Evolutionary conservation across 2,113 vertebrate genomes (phyloP).

Genomic region (Myiagra hebetior): DNA sequence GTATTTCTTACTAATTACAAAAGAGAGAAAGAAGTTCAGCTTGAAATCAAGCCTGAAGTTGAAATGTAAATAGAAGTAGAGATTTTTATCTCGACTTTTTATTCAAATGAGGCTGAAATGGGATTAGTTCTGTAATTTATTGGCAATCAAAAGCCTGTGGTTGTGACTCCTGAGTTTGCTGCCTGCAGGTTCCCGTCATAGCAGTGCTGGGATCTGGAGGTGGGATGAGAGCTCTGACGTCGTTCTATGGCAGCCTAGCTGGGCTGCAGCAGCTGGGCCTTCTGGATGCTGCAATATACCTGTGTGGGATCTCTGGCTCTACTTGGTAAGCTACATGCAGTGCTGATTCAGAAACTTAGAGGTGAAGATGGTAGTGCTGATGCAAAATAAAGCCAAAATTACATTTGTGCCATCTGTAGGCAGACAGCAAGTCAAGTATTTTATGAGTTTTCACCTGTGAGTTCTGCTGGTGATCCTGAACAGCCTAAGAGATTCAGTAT

Average conservation of each 20-base stretch:
- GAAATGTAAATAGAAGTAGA: background rate
- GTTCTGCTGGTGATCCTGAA: background rate
- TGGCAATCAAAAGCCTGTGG: background rate
- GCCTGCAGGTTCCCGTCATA: constrained; percentile 77
- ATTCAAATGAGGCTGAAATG: background rate
- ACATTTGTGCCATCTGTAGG: background rate
- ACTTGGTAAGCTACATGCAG: constrained; percentile 78
- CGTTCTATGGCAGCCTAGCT: constrained; percentile 78
- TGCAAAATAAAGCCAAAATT: background rate
- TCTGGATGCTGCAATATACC: constrained; percentile 76
- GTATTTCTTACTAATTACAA: background rate
- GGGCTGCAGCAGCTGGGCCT: constrained; percentile 81
- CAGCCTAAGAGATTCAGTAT: background rate
- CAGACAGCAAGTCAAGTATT: background rate
- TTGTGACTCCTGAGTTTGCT: background rate
- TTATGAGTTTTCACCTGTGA: background rate
- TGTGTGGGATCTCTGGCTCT: constrained; percentile 86
- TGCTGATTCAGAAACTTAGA: background rate
- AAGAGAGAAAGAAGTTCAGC: background rate
- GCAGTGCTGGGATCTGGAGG: constrained; percentile 84
- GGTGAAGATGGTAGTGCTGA: background rate
- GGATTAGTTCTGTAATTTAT: background rate
- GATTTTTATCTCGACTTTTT: background rate
- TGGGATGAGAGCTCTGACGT: constrained; percentile 82
- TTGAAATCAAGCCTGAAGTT: background rate